These are phyloP conservation scores for Monarcha castaneiventris DNA, from an alignment of 2,113 vertebrate genomes.

Conservation along the genomic window DNA sequence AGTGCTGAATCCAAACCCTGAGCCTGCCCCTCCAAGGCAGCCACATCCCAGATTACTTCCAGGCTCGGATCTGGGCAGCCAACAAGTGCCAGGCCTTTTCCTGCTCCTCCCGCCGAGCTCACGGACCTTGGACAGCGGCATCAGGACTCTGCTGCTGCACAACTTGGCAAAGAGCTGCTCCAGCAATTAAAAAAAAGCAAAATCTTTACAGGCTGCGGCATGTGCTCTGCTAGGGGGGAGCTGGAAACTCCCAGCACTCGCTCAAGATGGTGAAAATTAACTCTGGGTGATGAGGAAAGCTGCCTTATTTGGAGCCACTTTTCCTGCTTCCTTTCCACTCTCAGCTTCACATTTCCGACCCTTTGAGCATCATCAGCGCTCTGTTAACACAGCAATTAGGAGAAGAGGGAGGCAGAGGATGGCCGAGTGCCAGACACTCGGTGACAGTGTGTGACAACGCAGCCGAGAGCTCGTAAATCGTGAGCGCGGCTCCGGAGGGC, in stretches of 20 bases:
- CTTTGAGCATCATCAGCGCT: accelerated
- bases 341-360: not conserved
- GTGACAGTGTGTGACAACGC: not conserved
- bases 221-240: not conserved
- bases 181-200: not conserved
- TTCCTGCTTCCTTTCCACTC: not conserved
- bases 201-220: not conserved
- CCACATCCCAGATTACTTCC: not conserved
- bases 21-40: not conserved
- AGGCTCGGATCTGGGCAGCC: not conserved
- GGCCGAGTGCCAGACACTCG: not conserved
- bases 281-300: not conserved
- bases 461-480: not conserved
- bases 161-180: not conserved
- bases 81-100: accelerated
- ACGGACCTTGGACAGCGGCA: not conserved
- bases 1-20: not conserved
- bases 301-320: accelerated
- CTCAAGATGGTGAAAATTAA: not conserved
- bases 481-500: not conserved
- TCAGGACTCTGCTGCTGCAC: not conserved
- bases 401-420: not conserved
- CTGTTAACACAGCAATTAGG: not conserved
- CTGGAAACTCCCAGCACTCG: not conserved
- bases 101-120: not conserved